Evolutionary conservation across 1,140 invertebrate genomes (phyloP).

Genomic region (Bacillus rossius): DNA sequence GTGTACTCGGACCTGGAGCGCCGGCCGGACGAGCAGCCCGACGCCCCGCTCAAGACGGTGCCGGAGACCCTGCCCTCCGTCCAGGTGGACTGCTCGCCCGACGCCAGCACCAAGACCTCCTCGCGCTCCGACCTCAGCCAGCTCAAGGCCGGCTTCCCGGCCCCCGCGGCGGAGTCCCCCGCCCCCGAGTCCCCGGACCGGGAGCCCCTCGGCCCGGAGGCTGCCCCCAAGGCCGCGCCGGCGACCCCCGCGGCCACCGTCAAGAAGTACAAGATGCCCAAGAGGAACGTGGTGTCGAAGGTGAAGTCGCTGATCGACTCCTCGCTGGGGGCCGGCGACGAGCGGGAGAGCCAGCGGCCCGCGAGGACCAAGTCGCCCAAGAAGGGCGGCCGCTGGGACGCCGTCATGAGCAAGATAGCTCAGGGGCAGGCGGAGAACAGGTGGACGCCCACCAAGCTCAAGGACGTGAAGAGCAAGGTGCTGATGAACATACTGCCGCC

Average conservation of each 20-base stretch:
- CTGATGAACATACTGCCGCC: constrained; percentile 22
- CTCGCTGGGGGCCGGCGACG: constrained; percentile 40
- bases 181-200: too few relatives aligned
- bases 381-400: constrained; percentile 63
- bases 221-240: constrained; percentile 29
- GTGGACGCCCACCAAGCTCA: constrained; percentile 54
- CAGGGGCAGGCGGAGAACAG: constrained; percentile 63
- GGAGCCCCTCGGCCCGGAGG: too few relatives aligned
- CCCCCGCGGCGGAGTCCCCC: not conserved
- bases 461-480: constrained; percentile 77
- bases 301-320: constrained; percentile 61
- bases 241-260: constrained; percentile 36
- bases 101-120: constrained; percentile 24
- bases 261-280: constrained; percentile 71
- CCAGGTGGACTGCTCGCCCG: not conserved
- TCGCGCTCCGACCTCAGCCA: constrained; percentile 33
- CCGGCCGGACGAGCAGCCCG: constrained; percentile 26
- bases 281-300: constrained; percentile 65
- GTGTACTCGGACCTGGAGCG: constrained; percentile 79
- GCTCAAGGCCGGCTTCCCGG: not conserved
- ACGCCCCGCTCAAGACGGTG: not conserved
- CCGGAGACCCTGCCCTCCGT: too few relatives aligned
- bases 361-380: constrained; percentile 32
- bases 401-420: constrained; percentile 74
- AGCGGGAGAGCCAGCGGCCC: constrained; percentile 23